Evolutionary conservation across 2,888 invertebrate genomes (phyloP).

Genomic region (Diarsia mendica): DNA sequence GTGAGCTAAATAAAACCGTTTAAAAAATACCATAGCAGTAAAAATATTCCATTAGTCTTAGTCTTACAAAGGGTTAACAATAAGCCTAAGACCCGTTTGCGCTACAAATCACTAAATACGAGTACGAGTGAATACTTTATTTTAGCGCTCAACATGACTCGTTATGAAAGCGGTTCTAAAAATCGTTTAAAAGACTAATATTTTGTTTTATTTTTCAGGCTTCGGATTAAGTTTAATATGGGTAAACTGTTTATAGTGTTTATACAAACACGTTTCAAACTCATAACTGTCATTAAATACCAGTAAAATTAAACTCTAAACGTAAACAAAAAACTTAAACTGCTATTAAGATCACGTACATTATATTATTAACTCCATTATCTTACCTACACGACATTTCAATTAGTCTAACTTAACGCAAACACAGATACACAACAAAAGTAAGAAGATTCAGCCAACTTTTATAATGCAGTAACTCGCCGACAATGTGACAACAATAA

Average conservation of each 20-base stretch:
- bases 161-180: not conserved
- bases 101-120: not conserved
- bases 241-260: not conserved
- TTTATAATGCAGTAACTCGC: conserved; percentile 51
- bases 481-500: conserved; percentile 40
- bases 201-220: not conserved
- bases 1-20: too few species aligned
- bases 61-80: too few species aligned
- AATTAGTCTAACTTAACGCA: conserved; percentile 24
- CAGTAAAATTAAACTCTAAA: conserved; percentile 7
- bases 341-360: conserved; percentile 21
- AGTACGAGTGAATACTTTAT: too few species aligned
- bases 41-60: too few species aligned
- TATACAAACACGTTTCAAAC: not conserved
- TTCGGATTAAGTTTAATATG: not conserved
- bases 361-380: conserved; percentile 27
- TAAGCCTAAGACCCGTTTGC: not conserved
- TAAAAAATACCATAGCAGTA: too few species aligned
- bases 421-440: conserved; percentile 26
- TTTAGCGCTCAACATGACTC: too few species aligned
- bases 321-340: conserved; percentile 1
- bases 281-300: conserved; percentile 3
- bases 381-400: not conserved
- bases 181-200: not conserved
- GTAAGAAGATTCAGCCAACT: conserved; percentile 31